These are phyloP conservation scores for Ernsta delagoae DNA, from an alignment of 2,888 invertebrate genomes.

Conservation along the genomic window DNA sequence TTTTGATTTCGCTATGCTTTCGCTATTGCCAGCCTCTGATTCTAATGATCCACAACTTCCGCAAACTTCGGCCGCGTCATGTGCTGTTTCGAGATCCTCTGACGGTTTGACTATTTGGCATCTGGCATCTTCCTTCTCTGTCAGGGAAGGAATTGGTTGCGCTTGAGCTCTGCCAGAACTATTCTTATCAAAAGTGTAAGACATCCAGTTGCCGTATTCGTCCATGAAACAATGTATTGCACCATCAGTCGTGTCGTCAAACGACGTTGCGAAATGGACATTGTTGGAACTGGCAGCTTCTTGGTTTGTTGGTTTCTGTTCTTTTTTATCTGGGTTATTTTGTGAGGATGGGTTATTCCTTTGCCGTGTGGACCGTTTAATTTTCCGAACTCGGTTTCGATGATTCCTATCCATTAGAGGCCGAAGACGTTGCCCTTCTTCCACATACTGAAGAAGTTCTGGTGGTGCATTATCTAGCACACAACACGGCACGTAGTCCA, in stretches of 20 bases:
- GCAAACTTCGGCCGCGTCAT: constrained; percentile 58
- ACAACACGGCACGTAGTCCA: constrained; percentile 81
- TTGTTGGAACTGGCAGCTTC: constrained; percentile 60
- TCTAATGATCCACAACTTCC: constrained; percentile 81
- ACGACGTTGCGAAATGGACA: constrained; percentile 90
- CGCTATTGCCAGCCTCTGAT: constrained; percentile 74
- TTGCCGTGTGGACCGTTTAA: constrained; percentile 84
- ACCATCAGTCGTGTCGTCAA: constrained; percentile 93
- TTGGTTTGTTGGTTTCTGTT: constrained; percentile 56
- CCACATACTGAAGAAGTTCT: constrained; percentile 58
- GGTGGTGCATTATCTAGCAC: constrained; percentile 62
- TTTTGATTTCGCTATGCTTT: constrained; percentile 67
- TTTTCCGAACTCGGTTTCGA: constrained; percentile 79
- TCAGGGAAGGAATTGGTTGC: constrained; percentile 63
- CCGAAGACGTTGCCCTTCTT: constrained; percentile 67
- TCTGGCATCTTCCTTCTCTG: constrained; percentile 65
- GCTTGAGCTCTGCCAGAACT: constrained; percentile 83
- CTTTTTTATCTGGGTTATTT: constrained; percentile 63
- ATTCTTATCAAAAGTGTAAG: constrained; percentile 92
- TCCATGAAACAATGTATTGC: constrained; percentile 95
- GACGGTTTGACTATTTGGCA: constrained; percentile 60
- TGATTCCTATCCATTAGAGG: constrained; percentile 81
- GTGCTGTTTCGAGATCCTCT: constrained; percentile 68
- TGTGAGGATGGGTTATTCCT: constrained; percentile 68
- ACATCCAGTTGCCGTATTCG: constrained; percentile 94